Evolutionary conservation across 2,888 invertebrate species (phyloP).

Genomic region (Drosophila sordidula): DNA sequence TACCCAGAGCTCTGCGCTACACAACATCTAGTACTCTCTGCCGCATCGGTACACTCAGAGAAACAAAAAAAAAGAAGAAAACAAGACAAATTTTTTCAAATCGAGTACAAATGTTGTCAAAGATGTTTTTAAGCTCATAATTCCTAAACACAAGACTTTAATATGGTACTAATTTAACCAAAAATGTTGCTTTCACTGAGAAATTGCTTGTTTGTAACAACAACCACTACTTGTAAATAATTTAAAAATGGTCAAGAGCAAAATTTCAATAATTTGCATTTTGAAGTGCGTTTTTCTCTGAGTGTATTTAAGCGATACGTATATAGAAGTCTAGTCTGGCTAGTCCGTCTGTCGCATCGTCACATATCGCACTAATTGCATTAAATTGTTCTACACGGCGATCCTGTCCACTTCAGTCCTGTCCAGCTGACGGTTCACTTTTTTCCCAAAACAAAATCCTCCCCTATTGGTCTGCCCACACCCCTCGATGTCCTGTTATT

Average conservation of each 20-base stretch:
- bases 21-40: constrained; percentile 1
- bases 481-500: constrained; percentile 39
- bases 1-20: constrained; percentile 34
- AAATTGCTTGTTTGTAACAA: too few species aligned
- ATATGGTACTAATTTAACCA: too few species aligned
- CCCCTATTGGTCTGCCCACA: not conserved
- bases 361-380: constrained; percentile 77
- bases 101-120: too few species aligned
- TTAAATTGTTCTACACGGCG: constrained; percentile 73
- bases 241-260: not conserved
- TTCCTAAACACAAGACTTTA: too few species aligned
- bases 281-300: not conserved
- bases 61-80: not conserved
- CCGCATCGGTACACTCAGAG: not conserved
- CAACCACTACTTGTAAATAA: not conserved
- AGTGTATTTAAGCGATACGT: constrained; percentile 1
- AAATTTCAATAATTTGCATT: too few species aligned
- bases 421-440: constrained; percentile 64
- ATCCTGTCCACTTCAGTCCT: constrained; percentile 23
- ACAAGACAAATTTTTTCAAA: too few species aligned
- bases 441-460: not conserved
- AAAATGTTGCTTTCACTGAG: too few species aligned
- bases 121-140: too few species aligned
- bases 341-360: constrained; percentile 31
- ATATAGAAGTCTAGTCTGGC: constrained; percentile 3